These are phyloP conservation scores for Melipona bicolor DNA, from an alignment of 2,888 invertebrate genomes.

Conservation along the genomic window DNA sequence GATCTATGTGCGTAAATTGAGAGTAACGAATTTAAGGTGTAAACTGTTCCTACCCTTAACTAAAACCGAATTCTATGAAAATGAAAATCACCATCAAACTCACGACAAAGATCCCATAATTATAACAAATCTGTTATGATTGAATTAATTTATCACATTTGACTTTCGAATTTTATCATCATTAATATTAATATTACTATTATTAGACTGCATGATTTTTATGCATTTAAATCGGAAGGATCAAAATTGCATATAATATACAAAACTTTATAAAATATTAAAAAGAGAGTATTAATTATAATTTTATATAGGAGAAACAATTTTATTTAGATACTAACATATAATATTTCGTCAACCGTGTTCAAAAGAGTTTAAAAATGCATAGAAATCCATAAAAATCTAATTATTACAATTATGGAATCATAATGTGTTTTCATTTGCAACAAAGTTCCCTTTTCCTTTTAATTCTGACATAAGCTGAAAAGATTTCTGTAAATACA, in stretches of 20 bases:
- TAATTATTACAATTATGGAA: constrained; percentile 1
- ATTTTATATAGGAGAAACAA: too few species aligned
- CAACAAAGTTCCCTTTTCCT: not conserved
- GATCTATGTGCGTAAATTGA: not conserved
- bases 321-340: too few species aligned
- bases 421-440: not conserved
- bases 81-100: not conserved
- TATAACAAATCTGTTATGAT: not conserved
- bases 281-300: too few species aligned
- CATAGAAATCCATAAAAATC: too few species aligned
- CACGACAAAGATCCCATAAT: not conserved
- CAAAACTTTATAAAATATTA: too few species aligned
- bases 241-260: too few species aligned
- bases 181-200: not conserved
- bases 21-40: not conserved
- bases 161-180: not conserved
- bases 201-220: not conserved
- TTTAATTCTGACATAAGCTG: not conserved
- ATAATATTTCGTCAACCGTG: too few species aligned
- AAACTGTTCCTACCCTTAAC: constrained; percentile 47
- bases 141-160: constrained; percentile 14
- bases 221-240: too few species aligned
- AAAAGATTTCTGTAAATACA: not conserved
- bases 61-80: constrained; percentile 4
- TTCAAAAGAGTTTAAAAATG: too few species aligned